Evolutionary conservation across 2,113 vertebrate genomes (phyloP).

Genomic region (Alouatta palliata): DNA sequence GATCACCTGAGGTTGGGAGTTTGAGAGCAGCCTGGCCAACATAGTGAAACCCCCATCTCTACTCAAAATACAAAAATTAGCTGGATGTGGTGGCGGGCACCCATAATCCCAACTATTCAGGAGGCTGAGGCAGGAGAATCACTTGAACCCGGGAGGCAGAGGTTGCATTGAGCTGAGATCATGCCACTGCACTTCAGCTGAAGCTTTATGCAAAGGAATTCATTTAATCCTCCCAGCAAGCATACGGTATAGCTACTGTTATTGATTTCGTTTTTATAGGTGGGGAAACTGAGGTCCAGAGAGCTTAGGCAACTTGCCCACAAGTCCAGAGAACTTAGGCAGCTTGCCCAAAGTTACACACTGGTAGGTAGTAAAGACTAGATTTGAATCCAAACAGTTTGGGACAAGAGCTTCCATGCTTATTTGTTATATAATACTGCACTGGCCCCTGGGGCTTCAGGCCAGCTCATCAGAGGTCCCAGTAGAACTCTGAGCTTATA

Average conservation of each 20-base stretch:
- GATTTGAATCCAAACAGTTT: neutral
- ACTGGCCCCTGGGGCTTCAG: neutral
- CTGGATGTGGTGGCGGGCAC: no score
- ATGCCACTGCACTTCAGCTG: neutral
- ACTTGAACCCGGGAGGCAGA: no score
- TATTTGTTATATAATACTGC: no score
- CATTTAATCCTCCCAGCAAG: neutral
- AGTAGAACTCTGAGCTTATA: no score
- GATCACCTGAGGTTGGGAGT: neutral
- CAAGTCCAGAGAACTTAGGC: neutral
- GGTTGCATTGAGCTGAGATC: no score
- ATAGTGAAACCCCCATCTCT: no score
- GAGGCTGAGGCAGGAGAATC: no score
- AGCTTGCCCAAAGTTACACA: neutral
- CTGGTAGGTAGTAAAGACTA: neutral
- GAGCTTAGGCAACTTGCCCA: neutral
- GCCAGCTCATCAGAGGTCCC: neutral
- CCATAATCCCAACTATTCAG: no score
- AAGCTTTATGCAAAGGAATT: neutral
- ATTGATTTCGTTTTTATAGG: neutral
- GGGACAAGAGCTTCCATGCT: neutral
- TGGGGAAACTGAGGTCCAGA: neutral
- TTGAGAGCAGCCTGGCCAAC: neutral
- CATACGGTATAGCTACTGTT: neutral
- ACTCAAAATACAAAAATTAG: no score